Evolutionary conservation across 2,888 invertebrate species (phyloP), one percentile per base, ranked within the genome.

Genomic region (Drosophila suboccidentalis): DNA sequence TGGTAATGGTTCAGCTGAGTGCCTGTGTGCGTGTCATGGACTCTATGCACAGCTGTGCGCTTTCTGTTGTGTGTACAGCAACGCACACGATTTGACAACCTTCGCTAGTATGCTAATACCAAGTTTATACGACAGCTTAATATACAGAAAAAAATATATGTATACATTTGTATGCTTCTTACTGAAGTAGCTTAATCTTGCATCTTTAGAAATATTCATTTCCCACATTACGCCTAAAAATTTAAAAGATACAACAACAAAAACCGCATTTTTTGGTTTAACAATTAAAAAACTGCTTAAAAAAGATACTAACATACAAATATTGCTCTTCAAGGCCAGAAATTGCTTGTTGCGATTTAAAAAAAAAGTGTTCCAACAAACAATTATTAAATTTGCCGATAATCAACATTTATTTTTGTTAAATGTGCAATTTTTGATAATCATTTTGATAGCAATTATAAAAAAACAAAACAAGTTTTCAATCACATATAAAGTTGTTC

Each of bases 281-380:
- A 32, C 17, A 32, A 32, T 6, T 49, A 17, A 32, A 32, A 49
- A 5, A 8, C 29, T 29, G 29, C 8, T 8, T 29, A 29, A 29
- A 29, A 29, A 29, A 29, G 26, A 26, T 26, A 26, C 26, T 29
- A 32, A 49, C 17, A 49, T 34, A 67, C 61, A 75, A 65, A 61
- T 80, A 51, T 34, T 19, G 59, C 15, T 62, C 41, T 39, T 43
- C 71, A 80, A 75, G 65, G 78, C 58, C 66, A 72, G 49, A 41
- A 64, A 58, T 15, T 26, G 53, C 38, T 74, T 63, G 43, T 41
- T 66, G 39, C 53, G 32, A 26, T 68, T 65, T 55, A 51, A 63
- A 75, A 75, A 81, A 66, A 62, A 44, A 66, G n/a, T 39, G 43
- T 36, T 50, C 8, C 46, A 32, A 58, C 46, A 49, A 58, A 58